Base-by-base conservation (phyloP, 2,797 vertebrate genomes). In the Mastacembelus armatus region DNA sequence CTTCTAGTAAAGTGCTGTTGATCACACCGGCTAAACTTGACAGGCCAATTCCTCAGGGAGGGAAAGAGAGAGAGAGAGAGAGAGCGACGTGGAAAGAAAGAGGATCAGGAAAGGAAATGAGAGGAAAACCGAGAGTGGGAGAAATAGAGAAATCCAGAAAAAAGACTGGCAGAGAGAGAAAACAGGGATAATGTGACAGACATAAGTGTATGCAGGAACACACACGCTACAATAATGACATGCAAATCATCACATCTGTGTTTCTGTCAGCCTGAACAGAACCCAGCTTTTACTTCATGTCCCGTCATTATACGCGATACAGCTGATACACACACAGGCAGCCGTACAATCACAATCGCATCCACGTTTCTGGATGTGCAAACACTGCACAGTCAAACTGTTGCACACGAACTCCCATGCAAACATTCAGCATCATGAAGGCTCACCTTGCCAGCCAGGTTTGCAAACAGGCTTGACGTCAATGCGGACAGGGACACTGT, bases 391-490 rank as follows among this genome's bases (percentile, higher is more conserved):
- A 15, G 10, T 29, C 18, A 27, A 45, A 35, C 52, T 24, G 35
- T 7, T 24, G 2, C 42, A 59, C 40, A 52, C 26, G 30, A 14
- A 49, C 22, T 49, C 24, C 55, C 48, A 50, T 12, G 64, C 24
- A 47, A 3, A 40, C 29, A 52, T 14, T 54, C 48, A 51, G 14
- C 11, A 11, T 27, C 21, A 49, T 2, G 42, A 63, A 15, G 26
- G 16, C 85, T 50, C 51, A 99, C 98, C 98, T 96, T 97, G 96
- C 97, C 97, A 99, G 72, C 96, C 97, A 8, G 98, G 97, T 77
- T 97, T 98, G 91, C 98, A 99, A 65, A 97, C 94, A 0, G 98
- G 97, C 85, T 97, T 98, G 85, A 99, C 94, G 0, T 96, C 93
- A 35, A 99, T 96, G 85, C 55, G 93, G 22, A 99, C 96, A 3